Evolutionary conservation across 2,113 vertebrate genomes (phyloP).

Genomic region (Rhinoderma darwinii): DNA sequence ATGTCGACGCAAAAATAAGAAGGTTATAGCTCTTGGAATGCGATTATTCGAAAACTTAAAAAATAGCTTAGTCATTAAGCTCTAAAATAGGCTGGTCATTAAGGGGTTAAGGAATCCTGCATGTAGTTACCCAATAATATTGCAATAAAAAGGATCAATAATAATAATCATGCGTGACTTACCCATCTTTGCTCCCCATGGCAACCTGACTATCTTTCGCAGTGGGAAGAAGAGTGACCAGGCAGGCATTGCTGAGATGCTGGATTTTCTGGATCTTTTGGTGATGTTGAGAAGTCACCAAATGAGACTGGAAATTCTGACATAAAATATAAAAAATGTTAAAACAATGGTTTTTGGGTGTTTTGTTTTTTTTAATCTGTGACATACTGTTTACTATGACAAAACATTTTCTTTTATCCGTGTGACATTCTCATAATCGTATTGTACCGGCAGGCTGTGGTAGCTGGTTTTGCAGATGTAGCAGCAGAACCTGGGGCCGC

Average conservation of each 20-base stretch:
- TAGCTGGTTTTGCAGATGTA: constrained; percentile 92
- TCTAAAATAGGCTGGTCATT: too few species aligned
- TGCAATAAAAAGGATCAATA: too few species aligned
- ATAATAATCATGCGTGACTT: constrained; percentile 1
- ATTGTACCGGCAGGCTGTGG: constrained; percentile 85
- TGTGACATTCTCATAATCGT: not conserved
- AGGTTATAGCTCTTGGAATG: too few species aligned
- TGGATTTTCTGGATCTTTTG: constrained; percentile 92
- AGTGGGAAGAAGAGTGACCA: constrained; percentile 88
- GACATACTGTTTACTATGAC: not conserved
- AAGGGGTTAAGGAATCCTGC: too few species aligned
- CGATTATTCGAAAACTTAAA: too few species aligned
- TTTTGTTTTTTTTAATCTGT: too few species aligned
- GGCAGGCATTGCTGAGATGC: constrained; percentile 89
- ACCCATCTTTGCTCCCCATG: constrained; percentile 79
- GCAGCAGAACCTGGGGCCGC: constrained; percentile 87
- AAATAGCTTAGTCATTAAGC: too few species aligned
- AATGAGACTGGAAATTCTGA: constrained; percentile 91
- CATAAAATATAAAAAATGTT: not conserved
- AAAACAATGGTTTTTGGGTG: too few species aligned
- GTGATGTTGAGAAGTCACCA: constrained; percentile 89
- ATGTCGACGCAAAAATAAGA: too few species aligned
- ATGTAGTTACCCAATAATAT: too few species aligned
- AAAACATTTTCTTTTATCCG: not conserved
- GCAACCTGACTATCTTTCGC: constrained; percentile 82